These are phyloP conservation scores for Gallinago media DNA, from an alignment of 2,113 vertebrate species.

Conservation along the genomic window DNA sequence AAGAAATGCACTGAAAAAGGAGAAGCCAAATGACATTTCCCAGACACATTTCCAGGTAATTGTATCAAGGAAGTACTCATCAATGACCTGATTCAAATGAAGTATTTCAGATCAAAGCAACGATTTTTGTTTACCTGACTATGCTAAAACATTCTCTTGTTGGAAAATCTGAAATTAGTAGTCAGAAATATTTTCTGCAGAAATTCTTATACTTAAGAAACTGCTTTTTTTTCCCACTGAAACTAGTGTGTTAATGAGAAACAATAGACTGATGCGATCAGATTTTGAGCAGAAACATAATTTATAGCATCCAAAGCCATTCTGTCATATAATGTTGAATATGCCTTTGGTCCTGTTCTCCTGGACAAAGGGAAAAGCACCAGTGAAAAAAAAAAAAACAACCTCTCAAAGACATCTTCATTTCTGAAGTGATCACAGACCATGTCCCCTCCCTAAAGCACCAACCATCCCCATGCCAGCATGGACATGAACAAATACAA, in stretches of 20 bases:
- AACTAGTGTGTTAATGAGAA: not conserved
- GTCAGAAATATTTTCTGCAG: not conserved
- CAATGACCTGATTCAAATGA: not conserved
- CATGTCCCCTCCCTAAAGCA: not conserved
- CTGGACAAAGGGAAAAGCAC: not conserved
- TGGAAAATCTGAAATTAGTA: not conserved
- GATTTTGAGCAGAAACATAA: not conserved
- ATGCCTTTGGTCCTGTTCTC: not conserved
- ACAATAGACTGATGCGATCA: not conserved
- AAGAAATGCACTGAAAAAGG: not conserved
- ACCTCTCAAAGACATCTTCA: not conserved
- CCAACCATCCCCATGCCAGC: not conserved
- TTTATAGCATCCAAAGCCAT: not conserved
- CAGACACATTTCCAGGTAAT: not conserved
- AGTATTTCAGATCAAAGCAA: not conserved
- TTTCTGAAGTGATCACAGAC: not conserved
- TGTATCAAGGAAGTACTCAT: not conserved
- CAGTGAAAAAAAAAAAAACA: not conserved
- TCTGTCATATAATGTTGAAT: not conserved
- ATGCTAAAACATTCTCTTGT: not conserved
- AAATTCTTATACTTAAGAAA: not conserved
- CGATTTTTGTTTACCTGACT: not conserved
- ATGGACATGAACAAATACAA: not conserved
- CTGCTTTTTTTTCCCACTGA: not conserved
- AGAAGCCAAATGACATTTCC: not conserved